A percentile compares a stretch with the other conserved stretches of the same genome.
These are phyloP conservation scores for Ceratina australensis DNA, from an alignment of 1,140 invertebrate genomes.

Conservation along the genomic window DNA sequence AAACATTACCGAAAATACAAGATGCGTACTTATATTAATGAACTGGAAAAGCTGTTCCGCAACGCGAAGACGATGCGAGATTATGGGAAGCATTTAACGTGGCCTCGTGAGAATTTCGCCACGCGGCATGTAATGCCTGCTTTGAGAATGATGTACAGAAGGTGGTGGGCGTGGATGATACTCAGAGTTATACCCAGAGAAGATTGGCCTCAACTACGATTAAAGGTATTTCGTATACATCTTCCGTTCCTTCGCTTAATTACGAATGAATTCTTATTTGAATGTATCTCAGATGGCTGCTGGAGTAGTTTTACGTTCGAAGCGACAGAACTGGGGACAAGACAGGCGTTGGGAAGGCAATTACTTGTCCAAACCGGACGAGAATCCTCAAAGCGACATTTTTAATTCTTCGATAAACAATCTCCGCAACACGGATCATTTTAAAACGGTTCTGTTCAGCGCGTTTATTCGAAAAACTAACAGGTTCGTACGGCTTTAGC, in stretches of 20 bases:
- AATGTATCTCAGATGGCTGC: constrained; percentile 85
- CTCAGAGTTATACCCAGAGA: constrained; percentile 88
- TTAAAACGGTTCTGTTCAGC: constrained; percentile 82
- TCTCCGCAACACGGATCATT: constrained; percentile 86
- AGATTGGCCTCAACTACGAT: constrained; percentile 91
- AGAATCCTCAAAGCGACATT: constrained; percentile 87
- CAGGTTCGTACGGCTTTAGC: constrained; percentile 60
- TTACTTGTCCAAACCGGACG: constrained; percentile 88
- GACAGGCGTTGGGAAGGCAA: constrained; percentile 94
- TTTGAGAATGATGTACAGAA: constrained; percentile 83
- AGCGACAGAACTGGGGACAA: constrained; percentile 91
- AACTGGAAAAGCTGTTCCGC: constrained; percentile 84
- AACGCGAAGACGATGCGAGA: constrained; percentile 83
- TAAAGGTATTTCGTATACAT: constrained; percentile 81
- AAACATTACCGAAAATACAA: constrained; percentile 93
- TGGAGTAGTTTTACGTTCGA: constrained; percentile 86
- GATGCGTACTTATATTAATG: constrained; percentile 87
- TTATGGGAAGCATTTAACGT: constrained; percentile 89
- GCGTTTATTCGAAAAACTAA: constrained; percentile 77
- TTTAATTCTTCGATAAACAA: constrained; percentile 86
- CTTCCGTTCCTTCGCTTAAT: too few species aligned
- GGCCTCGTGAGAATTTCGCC: constrained; percentile 89
- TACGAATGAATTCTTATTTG: neutral
- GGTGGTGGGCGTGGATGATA: constrained; percentile 94
- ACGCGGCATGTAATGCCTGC: constrained; percentile 81